Evolutionary conservation across 2,113 vertebrate genomes (phyloP).

Genomic region (Boleophthalmus pectinirostris): DNA sequence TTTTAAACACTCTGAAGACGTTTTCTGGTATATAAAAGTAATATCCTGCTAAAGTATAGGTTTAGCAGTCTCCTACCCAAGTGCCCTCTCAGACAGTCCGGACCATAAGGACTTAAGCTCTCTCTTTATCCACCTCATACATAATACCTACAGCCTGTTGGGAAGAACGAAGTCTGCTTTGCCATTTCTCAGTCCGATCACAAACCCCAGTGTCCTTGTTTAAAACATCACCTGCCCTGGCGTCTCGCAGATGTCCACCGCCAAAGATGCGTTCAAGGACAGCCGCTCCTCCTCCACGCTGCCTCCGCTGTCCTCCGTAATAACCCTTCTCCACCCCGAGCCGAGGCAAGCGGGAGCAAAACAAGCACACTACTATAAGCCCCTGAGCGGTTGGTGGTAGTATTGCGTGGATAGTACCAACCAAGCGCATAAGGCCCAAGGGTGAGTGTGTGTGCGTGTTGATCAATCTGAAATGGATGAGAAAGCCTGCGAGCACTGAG

Average conservation of each 20-base stretch:
- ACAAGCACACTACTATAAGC: neutral
- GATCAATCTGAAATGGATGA: conserved; percentile 19
- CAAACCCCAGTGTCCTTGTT: conserved; percentile 3
- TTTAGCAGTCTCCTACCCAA: neutral
- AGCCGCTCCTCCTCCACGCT: conserved; percentile 11
- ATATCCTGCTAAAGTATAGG: neutral
- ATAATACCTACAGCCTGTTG: neutral
- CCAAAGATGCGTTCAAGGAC: conserved; percentile 4
- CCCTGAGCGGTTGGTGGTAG: conserved; percentile 2
- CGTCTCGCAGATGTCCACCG: conserved; percentile 9
- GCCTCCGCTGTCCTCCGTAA: conserved; percentile 7
- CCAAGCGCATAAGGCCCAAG: conserved; percentile 5
- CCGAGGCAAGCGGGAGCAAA: conserved; percentile 6
- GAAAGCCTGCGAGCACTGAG: neutral
- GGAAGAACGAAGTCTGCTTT: neutral
- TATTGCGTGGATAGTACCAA: conserved; percentile 13
- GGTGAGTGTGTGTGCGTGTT: neutral
- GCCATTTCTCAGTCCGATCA: conserved; percentile 3
- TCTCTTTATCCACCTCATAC: neutral
- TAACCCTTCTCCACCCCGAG: neutral
- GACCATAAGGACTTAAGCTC: neutral
- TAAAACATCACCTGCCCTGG: conserved; percentile 6
- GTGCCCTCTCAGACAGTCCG: neutral
- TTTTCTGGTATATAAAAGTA: neutral
- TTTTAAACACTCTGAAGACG: neutral